Evolutionary conservation across 1,140 invertebrate species (phyloP).

Genomic region (Muscidifurax raptorellus): DNA sequence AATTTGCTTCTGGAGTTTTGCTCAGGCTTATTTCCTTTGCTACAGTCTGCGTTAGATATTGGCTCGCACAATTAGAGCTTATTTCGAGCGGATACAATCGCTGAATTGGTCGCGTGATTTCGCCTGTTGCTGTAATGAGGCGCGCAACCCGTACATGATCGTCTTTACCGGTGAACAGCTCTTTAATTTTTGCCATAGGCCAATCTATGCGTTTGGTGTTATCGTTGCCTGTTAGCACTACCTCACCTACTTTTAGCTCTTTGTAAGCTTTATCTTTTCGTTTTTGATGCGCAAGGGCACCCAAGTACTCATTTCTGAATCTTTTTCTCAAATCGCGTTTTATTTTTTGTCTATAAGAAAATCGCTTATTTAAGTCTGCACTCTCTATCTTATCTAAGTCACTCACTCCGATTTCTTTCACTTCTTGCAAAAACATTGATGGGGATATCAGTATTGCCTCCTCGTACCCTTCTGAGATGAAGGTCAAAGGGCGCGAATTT

Average conservation of each 20-base stretch:
- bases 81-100: conserved; percentile 2
- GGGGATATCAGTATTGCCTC: conserved; percentile 49
- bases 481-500: too few relatives aligned
- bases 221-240: conserved; percentile 36
- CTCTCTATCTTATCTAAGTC: conserved; percentile 53
- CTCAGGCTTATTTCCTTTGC: too few relatives aligned
- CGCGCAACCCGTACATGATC: background rate
- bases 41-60: background rate
- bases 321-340: background rate
- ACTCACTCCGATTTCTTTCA: conserved; percentile 51
- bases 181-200: background rate
- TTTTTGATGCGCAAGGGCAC: background rate
- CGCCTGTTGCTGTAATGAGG: background rate
- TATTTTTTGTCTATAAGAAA: background rate
- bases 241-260: conserved; percentile 31
- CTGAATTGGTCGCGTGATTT: conserved; percentile 5
- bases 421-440: conserved; percentile 60
- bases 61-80: background rate
- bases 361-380: background rate
- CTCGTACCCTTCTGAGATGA: too few relatives aligned
- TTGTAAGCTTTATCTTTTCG: background rate
- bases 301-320: background rate
- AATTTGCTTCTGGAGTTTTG: too few relatives aligned
- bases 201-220: conserved; percentile 23
- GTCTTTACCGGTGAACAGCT: background rate